phyloP scores from a whole-genome alignment of 2,888 invertebrate species.

The Melanotus villosus region DNA sequence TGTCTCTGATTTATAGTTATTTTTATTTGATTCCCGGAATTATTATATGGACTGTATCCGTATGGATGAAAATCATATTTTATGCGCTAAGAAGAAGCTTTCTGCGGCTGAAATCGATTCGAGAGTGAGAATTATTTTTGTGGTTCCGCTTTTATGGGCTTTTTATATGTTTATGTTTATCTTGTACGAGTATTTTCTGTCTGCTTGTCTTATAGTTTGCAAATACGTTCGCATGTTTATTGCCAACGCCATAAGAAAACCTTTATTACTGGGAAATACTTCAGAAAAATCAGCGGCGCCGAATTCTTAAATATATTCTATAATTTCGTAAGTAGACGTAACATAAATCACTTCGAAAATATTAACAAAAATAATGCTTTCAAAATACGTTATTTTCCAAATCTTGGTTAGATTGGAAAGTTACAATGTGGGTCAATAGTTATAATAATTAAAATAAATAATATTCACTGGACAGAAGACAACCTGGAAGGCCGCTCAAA shows the following conservation, averaged over 20 bases:
- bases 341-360: too few species aligned
- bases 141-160: slow-evolving; percentile 60
- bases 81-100: slow-evolving; percentile 62
- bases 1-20: slow-evolving; percentile 68
- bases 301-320: too few species aligned
- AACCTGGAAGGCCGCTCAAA: too few species aligned
- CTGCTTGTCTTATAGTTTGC: slow-evolving; percentile 28
- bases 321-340: too few species aligned
- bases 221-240: slow-evolving; percentile 32
- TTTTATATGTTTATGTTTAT: slow-evolving; percentile 62
- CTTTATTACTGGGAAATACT: too few species aligned
- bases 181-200: slow-evolving; percentile 35
- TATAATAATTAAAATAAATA: too few species aligned
- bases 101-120: slow-evolving; percentile 62
- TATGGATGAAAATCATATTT: slow-evolving; percentile 70
- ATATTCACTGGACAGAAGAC: too few species aligned
- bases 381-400: too few species aligned
- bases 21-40: slow-evolving; percentile 70
- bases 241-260: slow-evolving; percentile 26
- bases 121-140: slow-evolving; percentile 63
- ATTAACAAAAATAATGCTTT: too few species aligned
- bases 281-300: too few species aligned
- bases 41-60: slow-evolving; percentile 71
- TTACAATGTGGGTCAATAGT: too few species aligned
- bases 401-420: too few species aligned